Conservation (phyloP, 2,113 vertebrate genomes). For the Pseudorhombus dupliciocellatus region DNA sequence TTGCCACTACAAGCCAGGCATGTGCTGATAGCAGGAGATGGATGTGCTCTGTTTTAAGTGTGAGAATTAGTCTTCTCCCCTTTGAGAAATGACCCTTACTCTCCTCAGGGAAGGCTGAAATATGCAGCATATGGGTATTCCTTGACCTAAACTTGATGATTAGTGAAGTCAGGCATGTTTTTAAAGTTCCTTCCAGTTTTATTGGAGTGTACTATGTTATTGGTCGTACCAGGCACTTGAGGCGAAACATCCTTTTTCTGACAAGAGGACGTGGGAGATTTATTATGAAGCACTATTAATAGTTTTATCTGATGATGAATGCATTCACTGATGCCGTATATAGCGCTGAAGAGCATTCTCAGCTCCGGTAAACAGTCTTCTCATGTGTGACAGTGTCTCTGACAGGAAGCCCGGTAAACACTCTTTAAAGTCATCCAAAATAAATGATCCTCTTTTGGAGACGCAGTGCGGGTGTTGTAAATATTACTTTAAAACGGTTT, state of each 20-base stretch:
- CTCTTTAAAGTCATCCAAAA: conserved; percentile 54
- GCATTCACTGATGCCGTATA: conserved; percentile 22
- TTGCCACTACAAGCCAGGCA: conserved; percentile 22
- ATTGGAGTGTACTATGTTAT: conserved; percentile 27
- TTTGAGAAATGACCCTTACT: conserved; percentile 43
- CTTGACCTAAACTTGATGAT: conserved; percentile 24
- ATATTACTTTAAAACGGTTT: conserved; percentile 71
- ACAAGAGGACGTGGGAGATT: conserved; percentile 21
- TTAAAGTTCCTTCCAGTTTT: conserved; percentile 31
- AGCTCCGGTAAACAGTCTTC: conserved; percentile 54
- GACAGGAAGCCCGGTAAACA: conserved; percentile 51
- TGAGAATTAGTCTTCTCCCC: conserved; percentile 42
- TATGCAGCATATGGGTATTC: conserved; percentile 21
- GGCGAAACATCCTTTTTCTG: conserved; percentile 16
- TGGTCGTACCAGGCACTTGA: conserved; percentile 37
- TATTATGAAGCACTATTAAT: conserved; percentile 30
- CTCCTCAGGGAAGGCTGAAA: not conserved
- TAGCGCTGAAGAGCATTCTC: conserved; percentile 31
- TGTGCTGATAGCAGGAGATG: conserved; percentile 50
- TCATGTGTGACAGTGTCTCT: conserved; percentile 45
- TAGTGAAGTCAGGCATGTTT: conserved; percentile 13
- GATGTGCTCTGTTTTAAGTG: conserved; percentile 40
- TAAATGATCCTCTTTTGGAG: conserved; percentile 45
- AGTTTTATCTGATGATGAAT: conserved; percentile 41
- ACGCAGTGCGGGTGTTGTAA: conserved; percentile 50